Base-by-base conservation (phyloP, 2,888 invertebrate genomes). In the Latheticus oryzae region DNA sequence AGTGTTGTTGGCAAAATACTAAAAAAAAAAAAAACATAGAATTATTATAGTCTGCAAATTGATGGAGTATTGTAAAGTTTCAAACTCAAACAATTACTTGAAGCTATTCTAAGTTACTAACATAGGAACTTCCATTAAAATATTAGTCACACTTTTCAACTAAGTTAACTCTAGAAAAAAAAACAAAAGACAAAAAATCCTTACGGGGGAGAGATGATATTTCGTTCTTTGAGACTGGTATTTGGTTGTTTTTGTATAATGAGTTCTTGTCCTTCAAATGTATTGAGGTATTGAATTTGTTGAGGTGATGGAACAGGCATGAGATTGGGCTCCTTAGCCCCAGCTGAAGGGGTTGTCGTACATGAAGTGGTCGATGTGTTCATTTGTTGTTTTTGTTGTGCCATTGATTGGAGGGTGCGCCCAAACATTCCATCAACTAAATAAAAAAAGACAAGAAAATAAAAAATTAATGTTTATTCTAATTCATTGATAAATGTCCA, bases 261-360 rank as follows among this genome's bases (percentile, higher is more conserved):
- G 74, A 96, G 82, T 81, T 96, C 96, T 84, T 96, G 95, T 62
- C 95, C 95, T 84, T 96, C 95, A 79, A 96, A 95, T 70, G 94
- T 91, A 83, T 93, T 95, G 74, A 95, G 87, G 83, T 95, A 96
- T 69, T 93, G 94, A 76, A 96, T 95, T 84, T 95, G 95, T 81
- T 95, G 95, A 54, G 96, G 96, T 64, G 95, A 95, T 65, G 96
- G 95, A 71, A 96, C 95, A 62, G 95, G 95, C 91, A 95, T 93
- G 74, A 95, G 83, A 79, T 94, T 95, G 47, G 93, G 91, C 79
- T 93, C 93, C 82, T 92, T 91, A 16, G 23, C 42, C 30, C 62
- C 68, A 42, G 66, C 59, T 17, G 69, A 65, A 26, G 68, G 61
- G 9, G 78, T 73, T 32, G 70, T 68, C 38, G 78, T 78, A 57